phyloP scores from a whole-genome alignment of 2,888 invertebrate genomes.

The Cephus spinipes region DNA sequence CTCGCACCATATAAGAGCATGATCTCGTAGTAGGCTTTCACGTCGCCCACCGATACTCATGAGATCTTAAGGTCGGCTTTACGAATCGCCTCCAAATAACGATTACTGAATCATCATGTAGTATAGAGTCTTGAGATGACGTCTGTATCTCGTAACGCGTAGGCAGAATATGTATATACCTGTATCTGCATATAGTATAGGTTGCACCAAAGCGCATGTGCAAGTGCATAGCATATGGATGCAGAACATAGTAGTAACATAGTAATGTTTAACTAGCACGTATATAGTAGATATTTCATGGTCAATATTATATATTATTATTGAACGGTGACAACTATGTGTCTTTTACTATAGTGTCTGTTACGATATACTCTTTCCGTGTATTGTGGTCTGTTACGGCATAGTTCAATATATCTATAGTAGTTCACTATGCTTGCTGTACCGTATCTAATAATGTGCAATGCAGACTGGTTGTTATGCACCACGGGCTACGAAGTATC shows the following conservation, averaged over 20 bases:
- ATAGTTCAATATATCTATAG: background rate
- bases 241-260: background rate
- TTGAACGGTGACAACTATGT: background rate
- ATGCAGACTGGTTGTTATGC: background rate
- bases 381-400: background rate
- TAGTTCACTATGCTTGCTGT: background rate
- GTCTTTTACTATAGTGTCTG: background rate
- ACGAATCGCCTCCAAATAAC: constrained; percentile 26
- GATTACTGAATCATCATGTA: background rate
- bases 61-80: constrained; percentile 19
- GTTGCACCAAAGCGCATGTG: background rate
- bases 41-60: constrained; percentile 46
- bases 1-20: constrained; percentile 55
- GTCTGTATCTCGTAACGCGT: background rate
- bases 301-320: background rate
- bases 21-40: constrained; percentile 47
- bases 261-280: background rate
- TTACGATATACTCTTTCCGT: background rate
- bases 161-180: background rate
- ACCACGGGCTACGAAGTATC: background rate
- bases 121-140: background rate
- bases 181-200: background rate
- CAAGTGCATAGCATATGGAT: background rate
- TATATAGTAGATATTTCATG: background rate
- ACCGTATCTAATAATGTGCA: background rate